Percentiles rank a stretch among this genome's conserved stretches.
phyloP scores from a whole-genome alignment of 1,140 invertebrate species.

The Lordiphosa clarofinis region DNA sequence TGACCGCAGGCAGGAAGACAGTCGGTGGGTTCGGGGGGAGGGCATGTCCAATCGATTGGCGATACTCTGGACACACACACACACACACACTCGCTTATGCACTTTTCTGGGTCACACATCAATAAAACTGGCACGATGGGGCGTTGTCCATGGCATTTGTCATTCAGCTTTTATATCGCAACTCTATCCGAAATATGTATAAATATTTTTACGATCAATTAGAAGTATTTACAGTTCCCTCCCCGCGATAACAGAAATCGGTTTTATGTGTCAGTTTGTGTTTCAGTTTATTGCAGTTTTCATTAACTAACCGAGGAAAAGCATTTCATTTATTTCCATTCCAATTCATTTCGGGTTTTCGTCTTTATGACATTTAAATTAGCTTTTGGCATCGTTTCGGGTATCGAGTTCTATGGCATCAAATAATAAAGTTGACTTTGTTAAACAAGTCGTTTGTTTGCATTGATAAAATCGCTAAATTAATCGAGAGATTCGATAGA shows the following conservation, averaged over 20 bases:
- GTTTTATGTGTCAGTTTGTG: slow-evolving; percentile 61
- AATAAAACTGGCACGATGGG: slow-evolving; percentile 56
- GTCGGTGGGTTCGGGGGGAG: background rate
- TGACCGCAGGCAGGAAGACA: slow-evolving; percentile 51
- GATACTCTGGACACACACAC: slow-evolving; percentile 32
- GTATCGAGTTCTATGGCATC: slow-evolving; percentile 57
- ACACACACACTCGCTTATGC: background rate
- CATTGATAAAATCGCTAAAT: slow-evolving; percentile 65
- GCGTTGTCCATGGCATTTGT: slow-evolving; percentile 64
- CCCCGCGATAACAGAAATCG: slow-evolving; percentile 10
- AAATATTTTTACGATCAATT: slow-evolving; percentile 68
- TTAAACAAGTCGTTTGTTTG: slow-evolving; percentile 57
- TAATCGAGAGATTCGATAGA: slow-evolving; percentile 38
- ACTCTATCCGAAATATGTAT: slow-evolving; percentile 21
- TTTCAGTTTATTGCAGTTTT: slow-evolving; percentile 67
- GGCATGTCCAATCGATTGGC: slow-evolving; percentile 66
- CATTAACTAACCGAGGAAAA: slow-evolving; percentile 68
- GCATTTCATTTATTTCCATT: slow-evolving; percentile 57
- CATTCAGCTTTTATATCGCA: slow-evolving; percentile 39
- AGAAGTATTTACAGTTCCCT: slow-evolving; percentile 62
- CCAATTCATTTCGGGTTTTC: slow-evolving; percentile 9
- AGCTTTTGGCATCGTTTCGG: slow-evolving; percentile 64
- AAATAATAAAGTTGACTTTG: slow-evolving; percentile 47
- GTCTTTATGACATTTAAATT: slow-evolving; percentile 74
- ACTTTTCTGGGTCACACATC: slow-evolving; percentile 69